Evolutionary conservation across 1,140 invertebrate species (phyloP).

Genomic region (Drosophila sulfurigaster): DNA sequence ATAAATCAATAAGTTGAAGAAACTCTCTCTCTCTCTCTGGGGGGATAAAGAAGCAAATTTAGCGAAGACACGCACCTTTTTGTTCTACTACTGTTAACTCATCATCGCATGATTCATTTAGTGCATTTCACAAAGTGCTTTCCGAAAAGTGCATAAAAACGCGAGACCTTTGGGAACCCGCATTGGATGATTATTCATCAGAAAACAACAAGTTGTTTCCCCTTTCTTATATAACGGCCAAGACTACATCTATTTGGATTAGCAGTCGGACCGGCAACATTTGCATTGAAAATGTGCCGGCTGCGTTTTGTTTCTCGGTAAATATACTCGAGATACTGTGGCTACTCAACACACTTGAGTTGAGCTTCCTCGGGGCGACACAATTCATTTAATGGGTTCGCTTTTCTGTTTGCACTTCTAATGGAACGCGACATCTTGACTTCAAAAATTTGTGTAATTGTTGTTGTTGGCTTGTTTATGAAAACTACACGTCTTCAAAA

Average conservation of each 20-base stretch:
- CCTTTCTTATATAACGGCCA: conserved; percentile 43
- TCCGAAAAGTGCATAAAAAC: conserved; percentile 31
- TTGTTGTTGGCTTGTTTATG: not conserved
- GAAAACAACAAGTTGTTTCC: conserved; percentile 17
- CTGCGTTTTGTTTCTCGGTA: conserved; percentile 13
- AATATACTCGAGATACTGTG: conserved; percentile 33
- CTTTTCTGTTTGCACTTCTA: conserved; percentile 64
- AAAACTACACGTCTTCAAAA: conserved; percentile 8
- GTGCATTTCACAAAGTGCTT: conserved; percentile 44
- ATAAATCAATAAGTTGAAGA: not conserved
- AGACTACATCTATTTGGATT: conserved; percentile 44
- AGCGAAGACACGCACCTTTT: conserved; percentile 14
- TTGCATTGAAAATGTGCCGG: conserved; percentile 69
- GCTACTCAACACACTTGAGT: conserved; percentile 35
- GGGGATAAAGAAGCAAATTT: not conserved
- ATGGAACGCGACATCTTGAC: conserved; percentile 46
- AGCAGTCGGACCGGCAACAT: conserved; percentile 57
- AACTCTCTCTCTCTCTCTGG: not conserved
- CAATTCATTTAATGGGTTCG: conserved; percentile 32
- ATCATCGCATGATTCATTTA: conserved; percentile 47
- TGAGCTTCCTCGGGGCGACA: conserved; percentile 2
- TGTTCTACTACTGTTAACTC: conserved; percentile 6
- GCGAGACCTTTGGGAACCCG: conserved; percentile 14
- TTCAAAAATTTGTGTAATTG: conserved; percentile 9
- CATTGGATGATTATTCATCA: conserved; percentile 5